Percentiles rank a stretch among this genome's conserved stretches.
phyloP scores from a whole-genome alignment of 64 coral and sea anemone species.

The Catalaphyllia jardinei region DNA sequence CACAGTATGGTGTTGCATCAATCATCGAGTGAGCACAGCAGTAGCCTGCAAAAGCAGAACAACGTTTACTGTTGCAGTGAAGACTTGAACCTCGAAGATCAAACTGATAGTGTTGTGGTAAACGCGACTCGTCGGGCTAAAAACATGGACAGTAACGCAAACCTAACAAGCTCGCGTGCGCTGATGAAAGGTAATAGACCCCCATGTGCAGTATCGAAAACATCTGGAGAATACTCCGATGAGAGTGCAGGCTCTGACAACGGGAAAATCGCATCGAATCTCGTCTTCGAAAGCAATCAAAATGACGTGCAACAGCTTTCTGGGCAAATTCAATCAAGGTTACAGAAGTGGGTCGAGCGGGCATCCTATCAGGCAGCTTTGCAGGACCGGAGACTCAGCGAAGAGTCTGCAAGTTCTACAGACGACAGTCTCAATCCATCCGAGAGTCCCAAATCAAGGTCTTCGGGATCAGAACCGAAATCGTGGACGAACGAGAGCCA shows the following conservation, averaged over 20 bases:
- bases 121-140: neutral
- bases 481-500: conserved; percentile 7
- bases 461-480: neutral
- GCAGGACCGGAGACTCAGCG: conserved; percentile 2
- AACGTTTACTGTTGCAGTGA: neutral
- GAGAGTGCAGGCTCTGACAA: neutral
- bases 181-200: neutral
- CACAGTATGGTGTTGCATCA: conserved; percentile 26
- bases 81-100: neutral
- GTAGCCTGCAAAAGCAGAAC: neutral
- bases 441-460: neutral
- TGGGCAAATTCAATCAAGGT: conserved; percentile 20
- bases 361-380: conserved; percentile 5
- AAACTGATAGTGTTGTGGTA: neutral
- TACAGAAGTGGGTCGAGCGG: conserved; percentile 33
- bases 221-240: conserved; percentile 3
- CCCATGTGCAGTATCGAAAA: conserved; percentile 1
- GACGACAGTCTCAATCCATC: conserved; percentile 18
- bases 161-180: neutral
- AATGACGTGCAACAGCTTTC: conserved; percentile 18
- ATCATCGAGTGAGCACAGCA: conserved; percentile 27
- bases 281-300: conserved; percentile 3
- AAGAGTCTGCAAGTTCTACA: conserved; percentile 25
- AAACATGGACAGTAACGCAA: neutral
- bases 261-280: neutral